phyloP scores from a whole-genome alignment of 2,113 vertebrate species.

The Sula dactylatra region DNA sequence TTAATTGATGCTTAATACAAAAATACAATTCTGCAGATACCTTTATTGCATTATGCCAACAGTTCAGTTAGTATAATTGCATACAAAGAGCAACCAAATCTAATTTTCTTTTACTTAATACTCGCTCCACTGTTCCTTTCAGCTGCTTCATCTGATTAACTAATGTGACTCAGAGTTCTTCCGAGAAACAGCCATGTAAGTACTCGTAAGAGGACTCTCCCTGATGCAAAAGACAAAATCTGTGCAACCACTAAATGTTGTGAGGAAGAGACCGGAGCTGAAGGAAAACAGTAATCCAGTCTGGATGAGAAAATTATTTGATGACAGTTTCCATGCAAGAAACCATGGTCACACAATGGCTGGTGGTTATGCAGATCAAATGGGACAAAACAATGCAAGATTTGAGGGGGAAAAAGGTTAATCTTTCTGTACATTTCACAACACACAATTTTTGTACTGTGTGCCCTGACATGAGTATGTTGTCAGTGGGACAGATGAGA shows the following conservation, averaged over 20 bases:
- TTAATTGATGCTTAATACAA: constrained; percentile 50
- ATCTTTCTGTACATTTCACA: background rate
- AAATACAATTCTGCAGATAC: constrained; percentile 50
- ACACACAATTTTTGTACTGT: background rate
- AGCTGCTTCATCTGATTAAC: constrained; percentile 77
- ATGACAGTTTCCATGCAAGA: background rate
- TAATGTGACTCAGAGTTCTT: constrained; percentile 69
- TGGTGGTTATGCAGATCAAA: background rate
- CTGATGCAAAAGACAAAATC: background rate
- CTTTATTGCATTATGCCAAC: constrained; percentile 67
- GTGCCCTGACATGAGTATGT: background rate
- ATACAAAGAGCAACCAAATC: constrained; percentile 74
- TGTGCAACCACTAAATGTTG: background rate
- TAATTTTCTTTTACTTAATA: constrained; percentile 75
- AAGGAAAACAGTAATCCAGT: background rate
- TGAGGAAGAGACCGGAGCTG: background rate
- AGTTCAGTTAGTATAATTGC: constrained; percentile 76
- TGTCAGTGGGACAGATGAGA: background rate
- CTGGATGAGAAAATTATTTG: background rate
- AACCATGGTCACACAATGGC: background rate
- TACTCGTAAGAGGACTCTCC: background rate
- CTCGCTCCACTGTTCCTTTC: constrained; percentile 63
- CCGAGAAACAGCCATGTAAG: constrained; percentile 50
- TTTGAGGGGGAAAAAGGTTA: background rate
- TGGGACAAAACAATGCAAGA: background rate